Base-by-base conservation (phyloP, 2,888 invertebrate genomes). In the Yponomeuta cagnagella region DNA sequence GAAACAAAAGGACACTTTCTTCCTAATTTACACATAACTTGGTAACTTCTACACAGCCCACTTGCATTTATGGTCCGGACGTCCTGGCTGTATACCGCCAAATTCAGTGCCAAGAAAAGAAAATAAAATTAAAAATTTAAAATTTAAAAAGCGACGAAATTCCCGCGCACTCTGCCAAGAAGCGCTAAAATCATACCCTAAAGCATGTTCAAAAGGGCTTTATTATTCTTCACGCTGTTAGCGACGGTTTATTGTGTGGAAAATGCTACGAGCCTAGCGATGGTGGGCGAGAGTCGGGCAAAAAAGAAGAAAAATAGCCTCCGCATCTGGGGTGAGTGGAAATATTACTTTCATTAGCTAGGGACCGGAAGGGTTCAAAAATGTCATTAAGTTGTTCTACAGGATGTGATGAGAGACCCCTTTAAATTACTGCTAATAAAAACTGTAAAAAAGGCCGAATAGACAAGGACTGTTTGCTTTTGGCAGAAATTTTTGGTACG, bases 1-100 rank as follows among this genome's bases (percentile, higher is more conserved):
- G 77, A 76, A 75, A 82, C 78, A 83, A 90, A 90, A 83, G 80
- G 74, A 77, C 71, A 85, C 89, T 90, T 90, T 90, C 89, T 83
- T 87, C 80, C 75, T 48, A 12, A 70, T 65, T 70, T 70, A 65
- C 65, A 70, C 43, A 33, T 70, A 58, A 70, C 70, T 48, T 31
- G 48, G 65, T 8, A 43, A 43, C 9, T 5, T 65, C 9, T 15
- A 10, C 6, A 48, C 37, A 58, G 48, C 31, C 15, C 15, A 63
- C 8, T n/a, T 33, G 31, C 64, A 70, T 70, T 70, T 48, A 65
- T 65, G 9, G 1, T 10, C 48, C 48, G 33, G 69, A 64, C 65
- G 10, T 8, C 43, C 65, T 30, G 48, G 65, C 65, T 31, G 65
- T 2, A 43, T 8, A 65, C 15, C 64, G 64, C 23, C 64, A 30